Base-by-base conservation (phyloP, 2,113 vertebrate species). In the Pelecanus crispus region DNA sequence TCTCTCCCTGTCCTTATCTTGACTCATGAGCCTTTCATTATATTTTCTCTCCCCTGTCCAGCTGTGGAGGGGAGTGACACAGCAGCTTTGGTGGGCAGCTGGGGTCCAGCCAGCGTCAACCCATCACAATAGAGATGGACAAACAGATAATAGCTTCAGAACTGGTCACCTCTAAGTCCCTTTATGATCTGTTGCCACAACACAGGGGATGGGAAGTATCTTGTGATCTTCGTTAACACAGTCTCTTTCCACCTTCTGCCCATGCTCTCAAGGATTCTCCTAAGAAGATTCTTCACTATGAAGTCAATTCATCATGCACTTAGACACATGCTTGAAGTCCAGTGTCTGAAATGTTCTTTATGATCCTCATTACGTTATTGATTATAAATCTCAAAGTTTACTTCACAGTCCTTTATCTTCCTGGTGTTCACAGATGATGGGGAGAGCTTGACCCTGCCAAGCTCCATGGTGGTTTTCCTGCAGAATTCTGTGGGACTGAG, bases 151-250 rank as follows among this genome's bases (percentile, higher is more conserved):
- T 62, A 36, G 58, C 19, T 58, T 86, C 67, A 86, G 58, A 83
- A 22, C 11, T 45, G 22, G 0, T 0, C 2, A 1, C 2, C 15
- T 86, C n/a, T 31, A 29, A 67, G 11, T 7, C 86, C 12, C 15
- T 81, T 81, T 47, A 25, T 11, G 49, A 32, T 17, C 36, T 72
- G 7, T 42, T 77, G 13, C 25, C 17, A 42, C 10, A 50, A 32
- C 29, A 32, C 11, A 45, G 14, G 9, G 19, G 9, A 68, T 18
- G 8, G 29, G 22, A 68, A 42, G 5, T 25, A 19, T 20, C 44
- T 65, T 59, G 15, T n/a, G n/a, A 10, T 24, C 32, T 65, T 62
- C 61, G 58, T 34, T 49, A 45, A 59, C 19, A 31, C 24, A 40
- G 13, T 26, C 8, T 55, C 40, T 32, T 77, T 65, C 13, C 17